Percentiles rank a stretch among this genome's conserved stretches.
phyloP scores from a whole-genome alignment of 2,888 invertebrate species.

The Limenitis camilla region DNA sequence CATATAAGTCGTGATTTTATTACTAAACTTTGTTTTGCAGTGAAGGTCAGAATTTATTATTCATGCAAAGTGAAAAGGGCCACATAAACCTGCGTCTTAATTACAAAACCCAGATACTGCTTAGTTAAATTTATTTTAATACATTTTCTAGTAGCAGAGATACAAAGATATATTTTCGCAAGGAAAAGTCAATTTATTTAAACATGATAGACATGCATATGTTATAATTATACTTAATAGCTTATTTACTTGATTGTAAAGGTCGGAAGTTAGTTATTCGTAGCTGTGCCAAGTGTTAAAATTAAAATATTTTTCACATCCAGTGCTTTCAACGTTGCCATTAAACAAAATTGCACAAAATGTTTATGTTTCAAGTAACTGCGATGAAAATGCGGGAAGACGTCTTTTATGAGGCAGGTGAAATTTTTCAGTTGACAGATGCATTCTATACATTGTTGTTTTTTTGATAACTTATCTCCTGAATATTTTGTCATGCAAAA shows the following conservation, averaged over 20 bases:
- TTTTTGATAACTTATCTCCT: not conserved
- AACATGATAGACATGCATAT: no score
- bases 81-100: no score
- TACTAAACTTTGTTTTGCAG: no score
- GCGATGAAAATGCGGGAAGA: slow-evolving; percentile 1
- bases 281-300: not conserved
- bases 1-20: no score
- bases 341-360: slow-evolving; percentile 5
- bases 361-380: slow-evolving; percentile 8
- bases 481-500: no score
- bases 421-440: not conserved
- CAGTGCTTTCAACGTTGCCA: not conserved
- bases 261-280: not conserved
- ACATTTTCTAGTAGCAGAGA: no score
- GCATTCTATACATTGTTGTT: not conserved
- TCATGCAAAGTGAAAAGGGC: no score
- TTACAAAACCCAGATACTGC: no score
- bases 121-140: no score
- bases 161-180: no score
- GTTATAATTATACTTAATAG: no score
- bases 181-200: not conserved
- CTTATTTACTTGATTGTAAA: not conserved
- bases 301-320: slow-evolving; percentile 7
- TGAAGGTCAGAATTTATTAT: no score
- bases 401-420: slow-evolving; percentile 5